phyloP scores from a whole-genome alignment of 2,888 invertebrate genomes.

The Caenorhabditis auriculariae region DNA sequence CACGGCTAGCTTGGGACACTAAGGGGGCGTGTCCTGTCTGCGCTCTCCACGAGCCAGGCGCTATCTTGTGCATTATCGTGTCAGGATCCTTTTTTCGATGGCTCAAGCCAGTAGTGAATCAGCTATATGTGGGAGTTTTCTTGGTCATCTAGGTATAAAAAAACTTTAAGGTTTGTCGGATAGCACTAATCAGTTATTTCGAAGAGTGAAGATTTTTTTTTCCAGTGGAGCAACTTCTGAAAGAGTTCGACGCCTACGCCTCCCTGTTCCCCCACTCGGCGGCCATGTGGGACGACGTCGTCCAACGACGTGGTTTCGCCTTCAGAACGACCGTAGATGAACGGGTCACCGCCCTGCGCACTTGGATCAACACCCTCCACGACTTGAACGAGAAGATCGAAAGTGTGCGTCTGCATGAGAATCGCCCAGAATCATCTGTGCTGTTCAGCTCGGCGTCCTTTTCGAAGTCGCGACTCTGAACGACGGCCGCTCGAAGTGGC shows the following conservation, averaged over 20 bases:
- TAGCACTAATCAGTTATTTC: no score
- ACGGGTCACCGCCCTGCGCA: slow-evolving; percentile 39
- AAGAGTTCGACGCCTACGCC: slow-evolving; percentile 15
- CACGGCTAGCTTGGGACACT: no score
- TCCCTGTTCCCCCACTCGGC: slow-evolving; percentile 17
- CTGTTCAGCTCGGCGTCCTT: slow-evolving; percentile 20
- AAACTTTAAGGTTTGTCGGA: no score
- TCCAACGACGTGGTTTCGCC: slow-evolving; percentile 3
- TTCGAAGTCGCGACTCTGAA: slow-evolving; percentile 24
- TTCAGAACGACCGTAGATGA: background rate
- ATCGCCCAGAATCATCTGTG: no score
- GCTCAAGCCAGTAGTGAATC: no score
- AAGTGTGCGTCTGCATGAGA: slow-evolving; percentile 67
- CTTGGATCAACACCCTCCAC: slow-evolving; percentile 87
- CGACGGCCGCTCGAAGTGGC: slow-evolving; percentile 17
- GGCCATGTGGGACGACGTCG: slow-evolving; percentile 10
- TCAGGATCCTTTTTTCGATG: no score
- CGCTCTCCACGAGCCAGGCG: no score
- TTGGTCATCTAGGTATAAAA: no score
- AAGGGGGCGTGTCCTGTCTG: no score
- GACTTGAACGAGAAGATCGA: slow-evolving; percentile 81
- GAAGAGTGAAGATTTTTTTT: no score
- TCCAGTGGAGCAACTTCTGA: slow-evolving; percentile 13
- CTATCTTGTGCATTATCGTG: no score
- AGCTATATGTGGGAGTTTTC: no score